Percentiles rank a stretch among this genome's conserved stretches.
These are phyloP conservation scores for Lysandra bellargus DNA, from an alignment of 2,888 invertebrate genomes.

Conservation along the genomic window DNA sequence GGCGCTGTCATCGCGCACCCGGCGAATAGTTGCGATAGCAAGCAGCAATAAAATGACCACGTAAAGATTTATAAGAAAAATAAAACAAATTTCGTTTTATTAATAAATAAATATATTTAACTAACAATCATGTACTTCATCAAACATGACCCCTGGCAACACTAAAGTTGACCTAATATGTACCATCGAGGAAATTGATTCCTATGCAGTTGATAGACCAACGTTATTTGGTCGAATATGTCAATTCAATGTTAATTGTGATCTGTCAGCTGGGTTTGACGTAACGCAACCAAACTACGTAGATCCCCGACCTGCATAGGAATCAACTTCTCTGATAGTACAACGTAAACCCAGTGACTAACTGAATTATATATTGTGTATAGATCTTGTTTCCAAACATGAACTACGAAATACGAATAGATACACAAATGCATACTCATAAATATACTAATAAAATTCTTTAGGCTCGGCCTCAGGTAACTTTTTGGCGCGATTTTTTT, in stretches of 20 bases:
- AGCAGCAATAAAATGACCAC: too few species aligned
- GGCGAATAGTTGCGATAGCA: too few species aligned
- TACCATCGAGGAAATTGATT: not conserved
- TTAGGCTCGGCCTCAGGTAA: constrained; percentile 24
- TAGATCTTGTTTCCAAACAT: constrained; percentile 30
- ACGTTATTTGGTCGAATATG: too few species aligned
- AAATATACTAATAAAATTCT: constrained; percentile 26
- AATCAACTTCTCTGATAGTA: not conserved
- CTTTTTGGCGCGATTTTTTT: constrained; percentile 26
- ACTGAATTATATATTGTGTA: constrained; percentile 23
- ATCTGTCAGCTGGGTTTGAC: too few species aligned
- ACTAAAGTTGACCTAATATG: constrained; percentile 50
- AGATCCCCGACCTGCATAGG: too few species aligned
- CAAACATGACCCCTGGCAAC: constrained; percentile 53
- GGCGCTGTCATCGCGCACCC: too few species aligned
- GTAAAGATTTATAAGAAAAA: constrained; percentile 37
- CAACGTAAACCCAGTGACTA: constrained; percentile 35
- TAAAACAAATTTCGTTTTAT: constrained; percentile 50
- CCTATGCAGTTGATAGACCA: too few species aligned
- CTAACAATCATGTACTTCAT: constrained; percentile 66
- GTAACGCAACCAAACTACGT: too few species aligned
- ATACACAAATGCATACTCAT: constrained; percentile 27
- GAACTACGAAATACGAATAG: constrained; percentile 21
- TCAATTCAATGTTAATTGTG: too few species aligned
- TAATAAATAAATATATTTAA: constrained; percentile 74